Percentiles rank a stretch among this genome's conserved stretches.
These are phyloP conservation scores for Cataglyphis rosenhaueri DNA, from an alignment of 2,888 invertebrate genomes.

Conservation along the genomic window DNA sequence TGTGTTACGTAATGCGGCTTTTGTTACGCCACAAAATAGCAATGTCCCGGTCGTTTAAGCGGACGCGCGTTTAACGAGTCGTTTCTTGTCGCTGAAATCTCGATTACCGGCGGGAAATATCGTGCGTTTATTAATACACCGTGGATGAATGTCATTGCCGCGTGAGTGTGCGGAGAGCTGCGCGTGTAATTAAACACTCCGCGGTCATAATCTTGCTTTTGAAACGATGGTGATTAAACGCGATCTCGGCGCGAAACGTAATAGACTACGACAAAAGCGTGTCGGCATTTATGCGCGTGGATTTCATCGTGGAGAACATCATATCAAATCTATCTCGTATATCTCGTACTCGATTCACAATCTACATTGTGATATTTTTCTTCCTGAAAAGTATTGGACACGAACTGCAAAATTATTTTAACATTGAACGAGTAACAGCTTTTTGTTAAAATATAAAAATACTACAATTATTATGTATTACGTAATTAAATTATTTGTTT, in stretches of 20 bases:
- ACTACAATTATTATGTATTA: not conserved
- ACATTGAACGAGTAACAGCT: not conserved
- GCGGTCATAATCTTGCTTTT: conserved; percentile 40
- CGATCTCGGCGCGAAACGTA: conserved; percentile 26
- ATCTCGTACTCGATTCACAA: not conserved
- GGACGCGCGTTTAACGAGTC: conserved; percentile 30
- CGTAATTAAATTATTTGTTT: not conserved
- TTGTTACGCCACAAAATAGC: conserved; percentile 32
- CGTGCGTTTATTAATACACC: conserved; percentile 39
- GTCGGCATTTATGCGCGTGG: not conserved
- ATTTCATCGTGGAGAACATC: not conserved
- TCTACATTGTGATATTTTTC: not conserved
- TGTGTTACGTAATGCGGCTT: conserved; percentile 12
- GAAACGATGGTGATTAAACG: conserved; percentile 27
- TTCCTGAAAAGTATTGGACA: not conserved
- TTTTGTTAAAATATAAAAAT: not conserved
- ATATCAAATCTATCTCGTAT: not conserved
- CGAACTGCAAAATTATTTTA: not conserved
- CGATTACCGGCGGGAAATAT: conserved; percentile 32
- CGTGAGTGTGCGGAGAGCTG: not conserved
- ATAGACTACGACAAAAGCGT: conserved; percentile 17
- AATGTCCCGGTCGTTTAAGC: conserved; percentile 10
- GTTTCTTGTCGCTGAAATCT: conserved; percentile 43
- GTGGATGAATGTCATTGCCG: conserved; percentile 32
- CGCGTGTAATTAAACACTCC: conserved; percentile 41